These are phyloP conservation scores for Merops nubicus DNA, from an alignment of 2,113 vertebrate genomes.

Conservation along the genomic window DNA sequence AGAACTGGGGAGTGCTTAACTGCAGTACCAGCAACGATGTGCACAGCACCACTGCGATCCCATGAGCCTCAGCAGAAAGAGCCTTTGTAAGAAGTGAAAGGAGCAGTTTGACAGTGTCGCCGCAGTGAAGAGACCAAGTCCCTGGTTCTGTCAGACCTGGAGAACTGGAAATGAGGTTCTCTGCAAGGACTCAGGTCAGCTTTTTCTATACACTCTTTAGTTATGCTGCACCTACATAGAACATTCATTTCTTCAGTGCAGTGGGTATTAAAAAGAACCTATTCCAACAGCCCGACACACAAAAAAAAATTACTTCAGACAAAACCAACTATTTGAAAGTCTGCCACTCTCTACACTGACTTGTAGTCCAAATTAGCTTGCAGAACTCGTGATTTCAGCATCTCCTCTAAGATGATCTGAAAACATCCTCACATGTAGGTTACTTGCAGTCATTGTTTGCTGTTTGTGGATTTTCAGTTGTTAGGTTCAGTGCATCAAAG, in stretches of 20 bases:
- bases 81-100: neutral
- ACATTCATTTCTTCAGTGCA: neutral
- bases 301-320: neutral
- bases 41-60: neutral
- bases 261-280: neutral
- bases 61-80: neutral
- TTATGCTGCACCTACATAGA: neutral
- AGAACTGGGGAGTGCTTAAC: neutral
- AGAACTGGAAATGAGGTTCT: neutral
- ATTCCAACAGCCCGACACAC: neutral
- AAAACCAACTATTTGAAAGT: neutral
- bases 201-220: neutral
- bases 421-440: neutral
- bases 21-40: rapidly evolving
- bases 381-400: neutral
- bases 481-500: neutral
- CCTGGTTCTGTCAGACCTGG: neutral
- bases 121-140: neutral
- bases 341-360: neutral
- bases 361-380: neutral
- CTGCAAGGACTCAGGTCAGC: neutral
- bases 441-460: neutral
- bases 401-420: neutral
- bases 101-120: neutral
- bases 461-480: neutral